Conservation (phyloP, 2,888 invertebrate species). For the Hydrotaea diabolus region DNA sequence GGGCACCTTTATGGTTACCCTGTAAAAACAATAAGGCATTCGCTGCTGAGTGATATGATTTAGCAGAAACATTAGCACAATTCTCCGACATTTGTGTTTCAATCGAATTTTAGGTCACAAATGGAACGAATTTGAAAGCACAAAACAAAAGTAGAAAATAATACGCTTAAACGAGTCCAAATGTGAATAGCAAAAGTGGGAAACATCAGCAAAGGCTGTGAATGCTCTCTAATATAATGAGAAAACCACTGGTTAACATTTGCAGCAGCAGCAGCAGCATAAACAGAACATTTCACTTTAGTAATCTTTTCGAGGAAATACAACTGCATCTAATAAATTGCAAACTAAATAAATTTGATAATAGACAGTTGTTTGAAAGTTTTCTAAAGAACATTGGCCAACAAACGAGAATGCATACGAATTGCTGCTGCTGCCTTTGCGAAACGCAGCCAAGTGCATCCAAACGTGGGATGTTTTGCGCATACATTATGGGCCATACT, state of each 20-base stretch:
- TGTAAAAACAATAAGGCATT: too few relatives aligned
- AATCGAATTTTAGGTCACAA: background rate
- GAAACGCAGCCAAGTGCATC: conserved; percentile 62
- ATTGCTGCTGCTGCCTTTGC: too few relatives aligned
- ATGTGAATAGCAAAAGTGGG: background rate
- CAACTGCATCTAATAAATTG: too few relatives aligned
- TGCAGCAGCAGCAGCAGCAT: background rate
- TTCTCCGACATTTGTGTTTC: background rate
- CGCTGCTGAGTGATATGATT: background rate
- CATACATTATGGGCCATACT: conserved; percentile 53
- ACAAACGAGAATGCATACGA: background rate
- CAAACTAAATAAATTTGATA: too few relatives aligned
- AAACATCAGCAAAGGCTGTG: too few relatives aligned
- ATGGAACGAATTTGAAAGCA: background rate
- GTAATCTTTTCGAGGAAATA: too few relatives aligned
- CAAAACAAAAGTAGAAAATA: background rate
- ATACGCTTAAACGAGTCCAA: background rate
- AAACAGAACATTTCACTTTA: background rate
- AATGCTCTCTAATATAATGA: background rate
- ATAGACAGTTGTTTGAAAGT: background rate
- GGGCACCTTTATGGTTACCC: too few relatives aligned
- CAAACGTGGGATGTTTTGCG: conserved; percentile 55
- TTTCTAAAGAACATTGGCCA: background rate
- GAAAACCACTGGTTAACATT: background rate
- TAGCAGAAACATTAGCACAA: background rate